A percentile compares a stretch with the other conserved stretches of the same genome.
phyloP scores from a whole-genome alignment of 1,140 invertebrate species.

The Bilobella aurantiaca region DNA sequence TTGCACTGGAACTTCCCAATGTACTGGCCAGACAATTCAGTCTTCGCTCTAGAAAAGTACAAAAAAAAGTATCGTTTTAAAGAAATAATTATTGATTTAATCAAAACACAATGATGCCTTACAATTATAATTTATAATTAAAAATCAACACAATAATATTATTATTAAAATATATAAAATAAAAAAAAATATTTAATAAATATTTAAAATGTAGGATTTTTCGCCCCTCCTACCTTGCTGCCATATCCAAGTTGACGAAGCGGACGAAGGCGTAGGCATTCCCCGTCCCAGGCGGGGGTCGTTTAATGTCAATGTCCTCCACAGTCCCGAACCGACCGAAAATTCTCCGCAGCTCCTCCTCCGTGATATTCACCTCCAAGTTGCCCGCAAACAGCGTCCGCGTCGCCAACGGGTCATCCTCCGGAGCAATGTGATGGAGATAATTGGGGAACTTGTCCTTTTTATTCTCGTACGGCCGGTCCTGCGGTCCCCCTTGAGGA shows the following conservation, averaged over 20 bases:
- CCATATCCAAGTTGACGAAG: conserved; percentile 91
- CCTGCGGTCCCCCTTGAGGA: too few species aligned
- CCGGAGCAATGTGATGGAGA: conserved; percentile 85
- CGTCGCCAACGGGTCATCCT: conserved; percentile 92
- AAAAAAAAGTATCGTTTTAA: too few species aligned
- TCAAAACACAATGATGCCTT: too few species aligned
- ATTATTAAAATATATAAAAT: too few species aligned
- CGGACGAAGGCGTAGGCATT: conserved; percentile 97
- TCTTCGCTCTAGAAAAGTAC: conserved; percentile 90
- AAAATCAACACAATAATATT: too few species aligned
- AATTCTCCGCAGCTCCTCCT: conserved; percentile 81
- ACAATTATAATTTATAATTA: too few species aligned
- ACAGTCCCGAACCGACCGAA: conserved; percentile 92
- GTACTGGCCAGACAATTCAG: conserved; percentile 90
- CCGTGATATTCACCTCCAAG: conserved; percentile 90
- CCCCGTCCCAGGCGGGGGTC: conserved; percentile 85
- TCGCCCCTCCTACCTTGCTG: conserved; percentile 40
- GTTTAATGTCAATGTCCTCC: conserved; percentile 96
- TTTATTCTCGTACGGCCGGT: conserved; percentile 76
- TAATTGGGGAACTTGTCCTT: conserved; percentile 97
- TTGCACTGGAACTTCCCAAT: conserved; percentile 98
- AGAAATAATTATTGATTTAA: too few species aligned
- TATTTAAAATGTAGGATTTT: background rate
- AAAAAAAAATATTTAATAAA: background rate
- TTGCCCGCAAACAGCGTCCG: conserved; percentile 96